Evolutionary conservation across 2,797 vertebrate species (phyloP).

Genomic region (Trichosurus vulpecula): DNA sequence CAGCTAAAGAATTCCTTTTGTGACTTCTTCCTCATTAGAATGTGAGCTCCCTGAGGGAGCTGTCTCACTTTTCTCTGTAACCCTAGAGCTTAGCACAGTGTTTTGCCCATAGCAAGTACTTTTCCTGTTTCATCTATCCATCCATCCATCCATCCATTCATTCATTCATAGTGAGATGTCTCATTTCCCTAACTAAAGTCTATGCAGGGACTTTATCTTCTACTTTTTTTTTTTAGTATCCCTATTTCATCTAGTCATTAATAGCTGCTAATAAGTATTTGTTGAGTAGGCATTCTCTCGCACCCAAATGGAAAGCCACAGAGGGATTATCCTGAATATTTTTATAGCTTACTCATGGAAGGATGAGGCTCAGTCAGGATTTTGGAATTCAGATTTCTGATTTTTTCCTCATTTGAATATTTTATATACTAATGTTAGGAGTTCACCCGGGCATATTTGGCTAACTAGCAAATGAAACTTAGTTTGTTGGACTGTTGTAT

Average conservation of each 20-base stretch:
- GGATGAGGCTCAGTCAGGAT: neutral
- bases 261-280: neutral
- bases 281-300: neutral
- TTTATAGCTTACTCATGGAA: neutral
- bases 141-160: no score
- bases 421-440: neutral
- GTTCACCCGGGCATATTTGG: neutral
- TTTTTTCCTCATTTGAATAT: neutral
- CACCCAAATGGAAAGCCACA: neutral
- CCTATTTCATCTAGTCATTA: neutral
- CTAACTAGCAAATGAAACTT: neutral
- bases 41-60: neutral
- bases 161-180: neutral
- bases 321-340: neutral
- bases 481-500: neutral
- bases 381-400: neutral
- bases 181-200: neutral
- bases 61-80: neutral
- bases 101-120: neutral
- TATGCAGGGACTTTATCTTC: neutral
- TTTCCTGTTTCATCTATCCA: neutral
- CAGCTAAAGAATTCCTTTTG: neutral
- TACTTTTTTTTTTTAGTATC: neutral
- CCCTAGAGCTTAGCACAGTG: neutral
- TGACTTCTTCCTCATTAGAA: neutral